Evolutionary conservation across 1,140 invertebrate species (phyloP), one percentile per base, ranked within the genome.

Genomic region (Cotesia chilonis): DNA sequence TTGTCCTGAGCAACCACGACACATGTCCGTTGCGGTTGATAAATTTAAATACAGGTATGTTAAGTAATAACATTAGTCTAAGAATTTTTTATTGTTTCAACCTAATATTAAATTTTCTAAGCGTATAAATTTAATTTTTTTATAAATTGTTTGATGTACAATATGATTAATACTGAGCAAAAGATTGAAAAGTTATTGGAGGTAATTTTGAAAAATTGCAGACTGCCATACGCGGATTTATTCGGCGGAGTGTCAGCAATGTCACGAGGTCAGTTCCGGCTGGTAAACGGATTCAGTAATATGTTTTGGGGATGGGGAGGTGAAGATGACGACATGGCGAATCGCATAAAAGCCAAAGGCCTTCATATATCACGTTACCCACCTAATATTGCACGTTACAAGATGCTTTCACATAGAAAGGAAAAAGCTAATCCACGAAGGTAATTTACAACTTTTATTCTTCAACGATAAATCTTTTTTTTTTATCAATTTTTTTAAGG

Each of bases 21-120:
- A 99, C 84, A 95, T 99, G 94, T 97, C 96, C 41, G 96, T 96
- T 0, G 95, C 96, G 9, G 92, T 98, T 41, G 94, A 98, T 87
- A 95, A 93, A 79, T 93, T 97, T 77, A 90, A 92, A 73, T 97
- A 96, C 87, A 92, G 90, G 94, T 95, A 41, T 12, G 63, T 60
- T n/a, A 38, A 4, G 37, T 14, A 55, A 36, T 37, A 28, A 84
- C 83, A 37, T 14, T 6, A 59, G 1, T n/a, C 28, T 28, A 28
- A 28, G 28, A 3, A 28, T 28, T 28, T 28, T 28, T 28, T 28
- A 1, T 28, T 28, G 28, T 28, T 28, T 28, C 28, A 28, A 28
- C 28, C 28, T 28, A 28, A 28, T 28, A 28, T 28, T 28, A 3
- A 28, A 2, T 28, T 28, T 28, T 28, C 2, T 3, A 28, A 28